Conservation (phyloP, 2,888 invertebrate genomes). For the Meloe dianella region DNA sequence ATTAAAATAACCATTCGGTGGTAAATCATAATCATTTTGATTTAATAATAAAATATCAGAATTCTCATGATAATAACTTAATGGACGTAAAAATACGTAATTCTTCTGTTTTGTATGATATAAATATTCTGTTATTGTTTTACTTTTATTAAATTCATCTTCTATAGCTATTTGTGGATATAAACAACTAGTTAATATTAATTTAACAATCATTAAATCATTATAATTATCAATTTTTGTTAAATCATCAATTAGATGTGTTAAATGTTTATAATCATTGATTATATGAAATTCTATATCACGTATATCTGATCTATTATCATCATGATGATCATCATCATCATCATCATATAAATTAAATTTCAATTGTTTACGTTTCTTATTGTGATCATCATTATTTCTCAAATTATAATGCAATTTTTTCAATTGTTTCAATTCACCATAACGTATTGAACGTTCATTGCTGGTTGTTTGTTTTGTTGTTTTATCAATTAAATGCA, state of each 20-base stretch:
- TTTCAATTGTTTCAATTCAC: slow-evolving; percentile 86
- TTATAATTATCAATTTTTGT: slow-evolving; percentile 67
- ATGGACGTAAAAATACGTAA: slow-evolving; percentile 89
- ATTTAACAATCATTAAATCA: slow-evolving; percentile 73
- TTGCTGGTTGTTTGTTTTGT: slow-evolving; percentile 64
- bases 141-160: slow-evolving; percentile 92
- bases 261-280: slow-evolving; percentile 65
- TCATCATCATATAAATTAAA: slow-evolving; percentile 71
- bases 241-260: slow-evolving; percentile 69
- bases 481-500: slow-evolving; percentile 50
- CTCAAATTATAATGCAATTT: slow-evolving; percentile 64
- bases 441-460: slow-evolving; percentile 83
- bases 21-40: slow-evolving; percentile 76
- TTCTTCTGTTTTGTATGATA: slow-evolving; percentile 89
- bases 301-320: slow-evolving; percentile 54
- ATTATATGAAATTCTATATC: slow-evolving; percentile 73
- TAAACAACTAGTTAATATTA: slow-evolving; percentile 88
- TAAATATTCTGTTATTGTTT: slow-evolving; percentile 79
- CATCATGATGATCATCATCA: slow-evolving; percentile 67
- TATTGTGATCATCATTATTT: slow-evolving; percentile 68
- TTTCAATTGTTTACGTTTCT: slow-evolving; percentile 76
- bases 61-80: slow-evolving; percentile 84
- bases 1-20: slow-evolving; percentile 68
- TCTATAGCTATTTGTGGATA: slow-evolving; percentile 96
- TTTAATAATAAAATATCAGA: slow-evolving; percentile 78